A percentile compares a stretch with the other conserved stretches of the same genome.
Evolutionary conservation across 64 coral and sea anemone species (phyloP).

Genomic region (Pocillopora verrucosa): DNA sequence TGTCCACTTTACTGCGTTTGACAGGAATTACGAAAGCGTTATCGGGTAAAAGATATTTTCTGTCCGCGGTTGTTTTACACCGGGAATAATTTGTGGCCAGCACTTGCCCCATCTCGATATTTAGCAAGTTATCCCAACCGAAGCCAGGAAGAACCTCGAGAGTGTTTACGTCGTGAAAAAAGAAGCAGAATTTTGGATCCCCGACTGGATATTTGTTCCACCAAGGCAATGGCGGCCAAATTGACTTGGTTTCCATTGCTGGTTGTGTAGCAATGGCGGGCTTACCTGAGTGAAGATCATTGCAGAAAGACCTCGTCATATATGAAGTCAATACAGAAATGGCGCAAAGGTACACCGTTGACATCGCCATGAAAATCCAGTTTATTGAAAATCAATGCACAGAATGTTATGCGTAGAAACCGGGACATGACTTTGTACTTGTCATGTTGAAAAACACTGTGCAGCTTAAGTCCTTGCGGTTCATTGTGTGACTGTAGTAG

Average conservation of each 20-base stretch:
- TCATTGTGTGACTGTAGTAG: neutral
- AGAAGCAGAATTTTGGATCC: slow-evolving; percentile 30
- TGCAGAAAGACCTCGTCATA: neutral
- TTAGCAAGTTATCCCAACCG: slow-evolving; percentile 81
- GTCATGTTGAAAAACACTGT: slow-evolving; percentile 1
- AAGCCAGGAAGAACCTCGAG: slow-evolving; percentile 59
- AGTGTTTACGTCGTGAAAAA: neutral
- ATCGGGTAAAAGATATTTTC: slow-evolving; percentile 72
- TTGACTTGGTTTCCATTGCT: neutral
- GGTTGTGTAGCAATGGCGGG: neutral
- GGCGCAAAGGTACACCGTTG: neutral
- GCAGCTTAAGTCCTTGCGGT: neutral
- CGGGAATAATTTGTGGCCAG: slow-evolving; percentile 57
- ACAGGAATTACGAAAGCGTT: slow-evolving; percentile 58
- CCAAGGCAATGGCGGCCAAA: too few relatives aligned
- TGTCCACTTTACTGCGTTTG: slow-evolving; percentile 66
- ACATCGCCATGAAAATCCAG: neutral
- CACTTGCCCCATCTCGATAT: slow-evolving; percentile 65
- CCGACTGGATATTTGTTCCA: slow-evolving; percentile 21
- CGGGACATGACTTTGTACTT: neutral
- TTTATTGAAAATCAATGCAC: too few relatives aligned
- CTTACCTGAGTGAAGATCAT: neutral
- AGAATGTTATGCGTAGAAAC: too few relatives aligned
- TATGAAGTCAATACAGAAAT: neutral
- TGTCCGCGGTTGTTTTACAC: slow-evolving; percentile 73